These are phyloP conservation scores for Chelidonichthys spinosus DNA, from an alignment of 2,797 vertebrate genomes.

Conservation along the genomic window DNA sequence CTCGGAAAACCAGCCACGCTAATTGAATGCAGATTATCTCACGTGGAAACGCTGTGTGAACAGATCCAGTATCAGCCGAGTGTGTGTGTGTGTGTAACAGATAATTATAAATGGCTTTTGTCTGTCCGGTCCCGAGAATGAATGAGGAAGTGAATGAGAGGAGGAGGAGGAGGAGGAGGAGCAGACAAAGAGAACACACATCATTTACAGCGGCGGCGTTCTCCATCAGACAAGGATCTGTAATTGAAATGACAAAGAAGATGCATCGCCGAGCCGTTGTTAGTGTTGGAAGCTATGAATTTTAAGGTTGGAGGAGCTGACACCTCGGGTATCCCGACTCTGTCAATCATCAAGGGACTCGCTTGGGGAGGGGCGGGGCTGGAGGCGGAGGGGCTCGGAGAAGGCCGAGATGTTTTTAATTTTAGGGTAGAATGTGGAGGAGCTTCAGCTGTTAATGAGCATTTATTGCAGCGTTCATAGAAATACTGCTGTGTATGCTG, in stretches of 20 bases:
- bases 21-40: conserved; percentile 33
- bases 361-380: not conserved
- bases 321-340: conserved; percentile 35
- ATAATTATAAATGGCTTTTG: conserved; percentile 77
- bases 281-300: conserved; percentile 81
- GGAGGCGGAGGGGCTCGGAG: conserved; percentile 5
- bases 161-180: conserved; percentile 4
- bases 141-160: conserved; percentile 48
- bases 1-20: too few relatives aligned
- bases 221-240: conserved; percentile 84
- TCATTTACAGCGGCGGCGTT: conserved; percentile 78
- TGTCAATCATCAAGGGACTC: conserved; percentile 71
- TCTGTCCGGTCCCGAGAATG: conserved; percentile 49
- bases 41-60: not conserved
- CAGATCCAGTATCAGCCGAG: conserved; percentile 9
- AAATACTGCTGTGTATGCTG: too few relatives aligned
- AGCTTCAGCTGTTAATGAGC: not conserved
- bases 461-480: too few relatives aligned
- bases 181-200: conserved; percentile 56
- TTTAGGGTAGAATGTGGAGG: not conserved
- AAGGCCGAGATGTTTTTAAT: not conserved
- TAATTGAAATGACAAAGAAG: conserved; percentile 91
- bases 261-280: conserved; percentile 81
- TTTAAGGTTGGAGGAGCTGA: conserved; percentile 64
- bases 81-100: conserved; percentile 25